Evolutionary conservation across 2,113 vertebrate genomes (phyloP), one percentile per base, ranked within the genome.

Genomic region (Lepisosteus oculatus): DNA sequence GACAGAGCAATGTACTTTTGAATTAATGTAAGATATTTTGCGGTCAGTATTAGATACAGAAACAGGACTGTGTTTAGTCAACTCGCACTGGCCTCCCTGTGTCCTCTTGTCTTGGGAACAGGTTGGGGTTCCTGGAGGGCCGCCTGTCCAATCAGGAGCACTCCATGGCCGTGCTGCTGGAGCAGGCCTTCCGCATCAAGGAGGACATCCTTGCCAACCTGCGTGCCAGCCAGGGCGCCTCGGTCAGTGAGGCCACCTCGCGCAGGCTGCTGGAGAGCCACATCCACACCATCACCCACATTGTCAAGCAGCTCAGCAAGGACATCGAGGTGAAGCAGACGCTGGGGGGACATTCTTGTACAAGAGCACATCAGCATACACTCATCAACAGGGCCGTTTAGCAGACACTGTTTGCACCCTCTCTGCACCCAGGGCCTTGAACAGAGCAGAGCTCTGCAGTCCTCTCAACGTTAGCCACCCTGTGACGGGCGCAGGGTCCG

Each of bases 141-240:
- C 74, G 76, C 3, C n/a, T 91, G 57, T 80, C 76, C 71, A 84
- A 67, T 73, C 90, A 93, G 86, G 90, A 94, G 47, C 85, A 73
- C 67, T 92, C 86, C 9, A 81, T 81, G 1, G 77, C 85, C 41
- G 81, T 88, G 63, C 88, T 96, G 56, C 86, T 96, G 3, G 90
- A 92, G 6, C 90, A 95, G 80, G 92, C 92, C 17, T 90, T 93
- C 74, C 88, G 57, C 62, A 93, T 94, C 79, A 94, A 91, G 79
- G 93, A 93, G 0, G 89, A 93, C 70, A 81, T 92, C 15, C 61
- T 88, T 17, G 77, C 85, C 47, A 85, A 70, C 69, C 85, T 94
- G 17, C 84, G 80, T 43, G 84, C 85, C 29, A 81, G 80, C 7
- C 84, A 85, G 0, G 79, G 83, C 65, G 90, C 79, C 3, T 67